Base-by-base conservation (phyloP, 2,888 invertebrate genomes). In the Folsomia manolachei region DNA sequence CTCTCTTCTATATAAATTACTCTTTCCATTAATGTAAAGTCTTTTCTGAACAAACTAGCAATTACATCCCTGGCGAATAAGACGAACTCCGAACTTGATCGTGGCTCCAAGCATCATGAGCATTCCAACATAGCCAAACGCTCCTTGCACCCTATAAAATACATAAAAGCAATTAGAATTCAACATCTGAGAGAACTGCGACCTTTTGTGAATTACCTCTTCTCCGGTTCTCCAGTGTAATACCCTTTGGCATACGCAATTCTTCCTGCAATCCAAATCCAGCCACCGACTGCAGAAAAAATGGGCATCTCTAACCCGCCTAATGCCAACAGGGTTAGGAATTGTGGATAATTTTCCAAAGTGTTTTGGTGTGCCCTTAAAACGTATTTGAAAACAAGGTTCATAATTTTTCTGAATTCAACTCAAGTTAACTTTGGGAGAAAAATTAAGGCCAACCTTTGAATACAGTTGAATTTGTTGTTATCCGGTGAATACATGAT, bases 401-500 rank as follows among this genome's bases (percentile, higher is more conserved):
- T 63, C 11, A 63, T 14, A n/a, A 19, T 63, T 63, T 23, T 25
- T 24, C 19, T 7, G 11, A 61, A 21, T 61, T 23, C 25, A 63
- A 56, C 18, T 56, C 39, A 39, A 39, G n/a, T n/a, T n/a, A n/a
- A n/a, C n/a, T n/a, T n/a, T n/a, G n/a, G n/a, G n/a, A n/a, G n/a
- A n/a, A n/a, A n/a, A n/a, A n/a, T n/a, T n/a, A n/a, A n/a, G n/a
- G n/a, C 11, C 21, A 64, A 79, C 81, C 83, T 77, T 77, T 86
- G 86, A 53, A 84, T 81, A 77, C 85, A 86, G 82, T 86, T 86
- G 81, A 86, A 86, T 19, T 82, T 78, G n/a, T 83, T 82, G 70
- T 82, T 83, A 52, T 82, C 83, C 24, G 82, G 81, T 74, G 83
- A 83, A 81, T 86, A 86, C 84, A 86, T 84, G 1, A 75, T 82